phyloP scores from a whole-genome alignment of 1,140 invertebrate genomes.

The Neotoxoptera formosana region DNA sequence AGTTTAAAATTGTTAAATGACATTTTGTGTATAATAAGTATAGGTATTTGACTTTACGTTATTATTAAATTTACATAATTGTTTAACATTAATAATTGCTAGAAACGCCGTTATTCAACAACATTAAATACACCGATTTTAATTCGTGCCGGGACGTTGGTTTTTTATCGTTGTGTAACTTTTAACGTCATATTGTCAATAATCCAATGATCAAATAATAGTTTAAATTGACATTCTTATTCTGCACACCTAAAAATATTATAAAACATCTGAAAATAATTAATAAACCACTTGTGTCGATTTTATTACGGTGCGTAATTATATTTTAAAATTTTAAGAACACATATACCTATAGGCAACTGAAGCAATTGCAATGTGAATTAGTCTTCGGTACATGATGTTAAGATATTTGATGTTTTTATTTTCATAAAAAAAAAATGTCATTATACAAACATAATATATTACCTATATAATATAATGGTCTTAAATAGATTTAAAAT shows the following conservation, averaged over 20 bases:
- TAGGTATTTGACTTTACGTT: background rate
- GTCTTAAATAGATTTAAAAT: background rate
- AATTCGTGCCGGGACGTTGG: background rate
- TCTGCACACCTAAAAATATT: background rate
- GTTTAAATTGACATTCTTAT: background rate
- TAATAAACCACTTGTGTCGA: background rate
- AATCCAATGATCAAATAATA: background rate
- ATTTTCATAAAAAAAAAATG: background rate
- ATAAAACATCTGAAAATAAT: background rate
- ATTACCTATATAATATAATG: background rate
- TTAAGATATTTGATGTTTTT: background rate
- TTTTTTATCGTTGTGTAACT: conserved; percentile 34
- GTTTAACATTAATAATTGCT: background rate
- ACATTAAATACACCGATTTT: conserved; percentile 29
- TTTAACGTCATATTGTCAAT: background rate
- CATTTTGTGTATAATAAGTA: background rate
- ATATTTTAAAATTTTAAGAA: background rate
- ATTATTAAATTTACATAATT: conserved; percentile 36
- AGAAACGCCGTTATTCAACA: background rate
- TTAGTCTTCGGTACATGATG: background rate
- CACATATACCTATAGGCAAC: background rate
- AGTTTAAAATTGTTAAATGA: background rate
- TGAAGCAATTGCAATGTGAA: background rate
- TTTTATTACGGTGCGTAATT: background rate
- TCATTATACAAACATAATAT: background rate